Percentiles rank a stretch among this genome's conserved stretches.
phyloP scores from a whole-genome alignment of 1,140 invertebrate genomes.

The Drepana arcuata region DNA sequence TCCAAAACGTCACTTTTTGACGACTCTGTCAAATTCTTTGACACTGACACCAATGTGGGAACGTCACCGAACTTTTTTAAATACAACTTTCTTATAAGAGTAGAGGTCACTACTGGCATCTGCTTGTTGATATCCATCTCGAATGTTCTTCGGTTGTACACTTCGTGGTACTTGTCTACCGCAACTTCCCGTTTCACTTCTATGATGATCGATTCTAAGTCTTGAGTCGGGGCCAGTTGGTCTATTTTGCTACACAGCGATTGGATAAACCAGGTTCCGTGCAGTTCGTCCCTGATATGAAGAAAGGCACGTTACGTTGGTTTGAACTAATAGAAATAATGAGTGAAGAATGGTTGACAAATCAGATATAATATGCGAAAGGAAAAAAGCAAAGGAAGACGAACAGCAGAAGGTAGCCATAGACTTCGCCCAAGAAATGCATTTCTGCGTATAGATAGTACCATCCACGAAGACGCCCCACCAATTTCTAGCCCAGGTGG shows the following conservation, averaged over 20 bases:
- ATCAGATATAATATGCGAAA: too few species aligned
- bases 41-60: background rate
- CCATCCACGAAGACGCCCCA: too few species aligned
- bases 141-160: conserved; percentile 23
- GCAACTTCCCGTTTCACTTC: conserved; percentile 46
- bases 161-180: conserved; percentile 25
- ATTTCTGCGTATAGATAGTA: too few species aligned
- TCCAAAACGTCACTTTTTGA: conserved; percentile 19
- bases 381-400: too few species aligned
- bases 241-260: conserved; percentile 39
- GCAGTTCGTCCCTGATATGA: conserved; percentile 33
- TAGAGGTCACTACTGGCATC: conserved; percentile 42
- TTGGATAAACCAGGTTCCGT: conserved; percentile 52
- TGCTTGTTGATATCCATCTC: conserved; percentile 41
- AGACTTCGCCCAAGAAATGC: too few species aligned
- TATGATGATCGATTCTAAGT: conserved; percentile 42
- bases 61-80: conserved; percentile 21
- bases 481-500: too few species aligned
- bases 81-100: conserved; percentile 43
- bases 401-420: too few species aligned
- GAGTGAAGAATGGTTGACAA: too few species aligned
- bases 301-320: too few species aligned
- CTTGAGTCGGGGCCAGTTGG: conserved; percentile 19
- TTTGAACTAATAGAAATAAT: too few species aligned
- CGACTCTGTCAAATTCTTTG: background rate